These are phyloP conservation scores for Tachysurus vachellii DNA, from an alignment of 2,113 vertebrate genomes.

Conservation along the genomic window DNA sequence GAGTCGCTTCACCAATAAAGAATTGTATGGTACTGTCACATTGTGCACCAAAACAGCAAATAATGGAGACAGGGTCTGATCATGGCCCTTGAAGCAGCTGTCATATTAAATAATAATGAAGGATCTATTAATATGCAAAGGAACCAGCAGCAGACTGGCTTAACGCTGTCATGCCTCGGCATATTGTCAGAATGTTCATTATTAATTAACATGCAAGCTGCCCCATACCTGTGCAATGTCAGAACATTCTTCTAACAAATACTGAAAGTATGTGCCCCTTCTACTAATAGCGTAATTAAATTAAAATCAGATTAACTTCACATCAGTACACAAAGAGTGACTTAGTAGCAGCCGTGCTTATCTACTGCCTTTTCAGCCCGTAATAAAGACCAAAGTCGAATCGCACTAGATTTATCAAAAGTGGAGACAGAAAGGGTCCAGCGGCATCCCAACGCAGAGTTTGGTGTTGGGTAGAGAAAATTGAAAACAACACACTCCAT, in stretches of 20 bases:
- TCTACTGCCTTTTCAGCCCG: conserved; percentile 58
- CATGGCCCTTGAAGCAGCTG: conserved; percentile 83
- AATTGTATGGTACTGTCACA: conserved; percentile 74
- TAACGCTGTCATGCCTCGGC: conserved; percentile 84
- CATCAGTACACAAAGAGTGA: conserved; percentile 70
- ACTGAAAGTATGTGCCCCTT: conserved; percentile 73
- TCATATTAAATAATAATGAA: conserved; percentile 89
- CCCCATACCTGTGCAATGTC: conserved; percentile 84
- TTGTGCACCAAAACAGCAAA: conserved; percentile 77
- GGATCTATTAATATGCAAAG: conserved; percentile 86
- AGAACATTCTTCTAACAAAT: conserved; percentile 82
- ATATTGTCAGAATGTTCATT: conserved; percentile 87
- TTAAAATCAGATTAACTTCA: conserved; percentile 82
- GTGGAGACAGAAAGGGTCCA: conserved; percentile 49
- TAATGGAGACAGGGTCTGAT: conserved; percentile 80
- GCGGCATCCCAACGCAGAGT: conserved; percentile 14
- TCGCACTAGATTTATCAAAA: conserved; percentile 65
- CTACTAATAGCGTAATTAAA: conserved; percentile 77
- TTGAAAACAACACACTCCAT: conserved; percentile 48
- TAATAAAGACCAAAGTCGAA: conserved; percentile 61
- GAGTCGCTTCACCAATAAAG: conserved; percentile 68
- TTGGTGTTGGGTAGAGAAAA: conserved; percentile 30
- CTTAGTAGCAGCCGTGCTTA: conserved; percentile 64
- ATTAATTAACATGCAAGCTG: conserved; percentile 85
- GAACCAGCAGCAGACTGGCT: conserved; percentile 81